Evolutionary conservation across 2,888 invertebrate genomes (phyloP), one percentile per base, ranked within the genome.

Genomic region (Drosophila mettleri): DNA sequence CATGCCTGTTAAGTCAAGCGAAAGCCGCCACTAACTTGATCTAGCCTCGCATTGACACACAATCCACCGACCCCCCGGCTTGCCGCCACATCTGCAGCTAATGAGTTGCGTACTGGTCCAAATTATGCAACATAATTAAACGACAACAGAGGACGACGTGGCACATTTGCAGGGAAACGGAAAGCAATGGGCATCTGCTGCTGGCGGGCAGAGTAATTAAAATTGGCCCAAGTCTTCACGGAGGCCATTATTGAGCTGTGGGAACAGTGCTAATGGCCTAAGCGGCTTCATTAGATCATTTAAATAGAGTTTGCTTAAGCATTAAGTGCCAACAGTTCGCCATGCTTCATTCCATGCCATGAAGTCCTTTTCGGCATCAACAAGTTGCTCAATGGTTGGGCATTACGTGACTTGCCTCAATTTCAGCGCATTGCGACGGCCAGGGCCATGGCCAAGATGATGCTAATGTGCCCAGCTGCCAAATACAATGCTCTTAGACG

Each of bases 251-350:
- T 48, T 31, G 49, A 22, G 49, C 16, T 65, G 74, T 54, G 38
- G 60, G n/a, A n/a, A 12, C 31, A 38, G 43, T 57, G 22, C 64
- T 68, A 54, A 67, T 66, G 67, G 58, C 33, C 45, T 22, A 46
- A 55, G 64, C 66, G 72, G 79, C 83, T 85, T 77, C 74, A 74
- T 86, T 82, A 69, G 69, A 71, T 74, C 71, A 74, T 69, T 86
- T 85, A 65, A 87, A 88, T 87, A 58, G 79, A 64, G 53, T 61
- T 31, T 69, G 60, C 36, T 39, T 20, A 45, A n/a, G 38, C 62
- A 70, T 51, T 52, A 69, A 69, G 51, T 54, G 48, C 14, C 58
- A 60, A 72, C 48, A 54, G 53, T 34, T 54, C 22, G 58, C 53
- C 36, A 49, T 54, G 59, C 67, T 59, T 67, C 52, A 59, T 27